phyloP scores from a whole-genome alignment of 2,113 vertebrate species.

The Apodemus speciosus region DNA sequence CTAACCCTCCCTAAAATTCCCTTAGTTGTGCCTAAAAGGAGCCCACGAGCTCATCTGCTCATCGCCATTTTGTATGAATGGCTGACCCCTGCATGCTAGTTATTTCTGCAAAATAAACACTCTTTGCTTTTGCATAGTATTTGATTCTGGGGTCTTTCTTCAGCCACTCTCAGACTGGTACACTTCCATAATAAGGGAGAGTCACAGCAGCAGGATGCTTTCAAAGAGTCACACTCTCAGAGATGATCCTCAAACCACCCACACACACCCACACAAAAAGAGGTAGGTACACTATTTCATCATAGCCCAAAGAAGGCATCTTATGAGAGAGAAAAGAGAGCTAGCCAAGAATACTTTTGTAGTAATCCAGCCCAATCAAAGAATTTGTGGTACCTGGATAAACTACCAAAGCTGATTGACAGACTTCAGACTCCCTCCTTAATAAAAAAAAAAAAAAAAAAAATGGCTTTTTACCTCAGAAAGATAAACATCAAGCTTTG shows the following conservation, averaged over 20 bases:
- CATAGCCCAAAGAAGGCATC: neutral
- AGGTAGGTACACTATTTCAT: neutral
- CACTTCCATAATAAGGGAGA: too few relatives aligned
- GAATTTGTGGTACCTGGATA: neutral
- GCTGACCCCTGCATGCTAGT: too few relatives aligned
- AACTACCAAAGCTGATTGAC: neutral
- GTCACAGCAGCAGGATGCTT: too few relatives aligned
- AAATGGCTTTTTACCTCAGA: neutral
- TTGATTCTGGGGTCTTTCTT: too few relatives aligned
- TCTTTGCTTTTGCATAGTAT: too few relatives aligned
- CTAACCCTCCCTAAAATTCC: too few relatives aligned
- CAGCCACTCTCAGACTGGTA: too few relatives aligned
- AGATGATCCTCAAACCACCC: neutral
- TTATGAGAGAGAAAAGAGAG: neutral
- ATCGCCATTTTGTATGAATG: too few relatives aligned
- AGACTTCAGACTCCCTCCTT: neutral
- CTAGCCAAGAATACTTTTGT: neutral
- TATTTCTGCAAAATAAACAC: too few relatives aligned
- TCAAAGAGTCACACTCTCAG: neutral
- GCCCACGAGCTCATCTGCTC: too few relatives aligned
- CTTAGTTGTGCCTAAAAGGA: too few relatives aligned
- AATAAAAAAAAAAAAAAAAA: conserved; percentile 1
- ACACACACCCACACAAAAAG: neutral
- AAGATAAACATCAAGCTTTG: neutral
- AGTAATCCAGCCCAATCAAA: neutral